phyloP scores from a whole-genome alignment of 2,113 vertebrate species.

The Chascanopsetta lugubris region DNA sequence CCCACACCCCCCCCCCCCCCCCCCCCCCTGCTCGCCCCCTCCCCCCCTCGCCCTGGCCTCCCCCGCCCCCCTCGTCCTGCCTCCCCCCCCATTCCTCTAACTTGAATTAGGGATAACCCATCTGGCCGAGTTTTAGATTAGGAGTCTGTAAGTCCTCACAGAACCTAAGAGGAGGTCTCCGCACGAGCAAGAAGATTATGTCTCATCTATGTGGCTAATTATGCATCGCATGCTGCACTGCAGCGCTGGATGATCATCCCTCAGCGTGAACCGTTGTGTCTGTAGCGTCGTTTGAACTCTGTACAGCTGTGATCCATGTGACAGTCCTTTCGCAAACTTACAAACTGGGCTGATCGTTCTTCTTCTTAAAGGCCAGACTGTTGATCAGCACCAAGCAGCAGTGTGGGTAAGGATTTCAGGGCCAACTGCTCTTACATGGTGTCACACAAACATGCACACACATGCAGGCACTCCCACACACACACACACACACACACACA shows the following conservation, averaged over 20 bases:
- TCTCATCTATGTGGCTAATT: not conserved
- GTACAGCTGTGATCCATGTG: constrained; percentile 10
- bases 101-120: constrained; percentile 53
- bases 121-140: constrained; percentile 67
- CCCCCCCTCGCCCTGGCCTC: constrained; percentile 16
- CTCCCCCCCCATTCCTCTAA: constrained; percentile 31
- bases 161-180: constrained; percentile 6
- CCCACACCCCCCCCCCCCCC: not conserved
- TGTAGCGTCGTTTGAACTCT: constrained; percentile 9
- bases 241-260: not conserved
- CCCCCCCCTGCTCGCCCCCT: constrained; percentile 6
- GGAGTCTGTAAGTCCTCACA: constrained; percentile 38
- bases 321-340: constrained; percentile 12
- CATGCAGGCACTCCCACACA: not conserved
- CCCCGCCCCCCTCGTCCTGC: constrained; percentile 26
- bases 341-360: constrained; percentile 56
- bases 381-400: constrained; percentile 38
- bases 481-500: constrained; percentile 23
- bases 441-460: not conserved
- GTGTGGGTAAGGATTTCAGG: constrained; percentile 19
- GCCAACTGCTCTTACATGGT: not conserved
- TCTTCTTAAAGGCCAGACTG: constrained; percentile 35
- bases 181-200: not conserved
- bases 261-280: not conserved
- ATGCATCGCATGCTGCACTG: not conserved